Evolutionary conservation across 2,113 vertebrate species (phyloP).

Genomic region (Alligator mississippiensis): DNA sequence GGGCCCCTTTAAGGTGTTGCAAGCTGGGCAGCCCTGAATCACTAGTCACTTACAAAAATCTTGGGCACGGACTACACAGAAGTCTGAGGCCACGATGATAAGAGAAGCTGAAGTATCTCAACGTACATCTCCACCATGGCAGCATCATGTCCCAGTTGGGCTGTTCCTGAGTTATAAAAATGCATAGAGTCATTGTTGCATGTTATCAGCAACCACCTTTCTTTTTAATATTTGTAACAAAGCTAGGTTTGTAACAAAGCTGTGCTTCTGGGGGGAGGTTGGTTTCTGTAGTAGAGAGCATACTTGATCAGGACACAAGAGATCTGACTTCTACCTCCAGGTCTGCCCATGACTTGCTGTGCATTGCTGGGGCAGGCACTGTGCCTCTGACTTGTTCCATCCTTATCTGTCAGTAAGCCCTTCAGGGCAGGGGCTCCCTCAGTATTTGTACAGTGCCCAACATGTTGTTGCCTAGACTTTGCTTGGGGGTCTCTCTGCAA

Average conservation of each 20-base stretch:
- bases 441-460: rapidly evolving
- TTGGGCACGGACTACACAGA: not conserved
- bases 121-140: too few species aligned
- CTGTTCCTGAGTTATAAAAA: not conserved
- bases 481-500: not conserved
- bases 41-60: not conserved
- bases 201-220: not conserved
- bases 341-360: not conserved
- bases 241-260: not conserved
- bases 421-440: not conserved
- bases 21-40: not conserved
- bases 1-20: not conserved
- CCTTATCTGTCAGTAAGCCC: not conserved
- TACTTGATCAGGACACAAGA: not conserved
- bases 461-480: not conserved
- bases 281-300: not conserved
- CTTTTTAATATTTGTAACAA: not conserved
- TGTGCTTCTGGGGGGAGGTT: not conserved
- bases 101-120: not conserved
- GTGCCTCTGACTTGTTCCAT: not conserved
- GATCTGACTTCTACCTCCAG: not conserved
- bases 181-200: not conserved
- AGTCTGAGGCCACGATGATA: not conserved
- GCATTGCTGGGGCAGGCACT: not conserved
- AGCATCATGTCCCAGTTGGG: too few species aligned